phyloP scores from a whole-genome alignment of 2,113 vertebrate genomes.

The Malurus alboscapulatus region DNA sequence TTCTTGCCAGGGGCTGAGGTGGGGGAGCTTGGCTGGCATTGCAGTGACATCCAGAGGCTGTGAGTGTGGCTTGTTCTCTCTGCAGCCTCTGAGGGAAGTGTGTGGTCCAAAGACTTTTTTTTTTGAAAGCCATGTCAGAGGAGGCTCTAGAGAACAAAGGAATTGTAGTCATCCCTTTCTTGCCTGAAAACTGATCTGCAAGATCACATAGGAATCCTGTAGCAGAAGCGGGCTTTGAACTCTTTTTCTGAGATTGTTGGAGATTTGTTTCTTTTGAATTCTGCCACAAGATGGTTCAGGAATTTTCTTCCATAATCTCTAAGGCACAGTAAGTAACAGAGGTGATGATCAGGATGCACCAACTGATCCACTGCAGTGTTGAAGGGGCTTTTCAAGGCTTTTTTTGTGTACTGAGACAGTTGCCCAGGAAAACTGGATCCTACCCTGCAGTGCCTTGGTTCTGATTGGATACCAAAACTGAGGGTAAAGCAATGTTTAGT shows the following conservation, averaged over 20 bases:
- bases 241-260: background rate
- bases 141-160: background rate
- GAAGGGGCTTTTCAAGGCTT: background rate
- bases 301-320: background rate
- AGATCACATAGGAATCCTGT: background rate
- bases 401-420: background rate
- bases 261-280: background rate
- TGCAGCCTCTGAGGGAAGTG: background rate
- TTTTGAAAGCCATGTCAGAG: background rate
- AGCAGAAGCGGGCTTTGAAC: background rate
- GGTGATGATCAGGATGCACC: background rate
- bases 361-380: background rate
- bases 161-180: background rate
- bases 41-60: background rate
- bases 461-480: background rate
- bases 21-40: background rate
- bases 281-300: background rate
- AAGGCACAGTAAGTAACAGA: background rate
- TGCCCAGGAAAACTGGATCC: background rate
- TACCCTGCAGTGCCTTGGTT: background rate
- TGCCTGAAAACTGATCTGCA: background rate
- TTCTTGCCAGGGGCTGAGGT: background rate
- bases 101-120: background rate
- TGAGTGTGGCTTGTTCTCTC: background rate
- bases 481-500: background rate